These are phyloP conservation scores for Rhineura floridana DNA, from an alignment of 2,113 vertebrate species.

Conservation along the genomic window DNA sequence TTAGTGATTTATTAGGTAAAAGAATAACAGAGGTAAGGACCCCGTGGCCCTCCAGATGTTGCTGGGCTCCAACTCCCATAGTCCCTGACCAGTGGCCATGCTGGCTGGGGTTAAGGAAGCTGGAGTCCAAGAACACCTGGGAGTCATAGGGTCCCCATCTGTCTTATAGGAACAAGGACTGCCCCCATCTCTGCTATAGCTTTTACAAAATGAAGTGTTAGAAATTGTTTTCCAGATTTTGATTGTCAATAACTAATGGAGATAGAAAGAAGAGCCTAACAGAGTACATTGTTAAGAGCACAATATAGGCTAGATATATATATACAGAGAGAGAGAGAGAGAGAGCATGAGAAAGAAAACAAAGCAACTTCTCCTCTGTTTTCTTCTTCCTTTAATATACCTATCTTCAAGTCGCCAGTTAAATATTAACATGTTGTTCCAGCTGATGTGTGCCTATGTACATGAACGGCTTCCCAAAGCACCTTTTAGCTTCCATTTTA, in stretches of 20 bases:
- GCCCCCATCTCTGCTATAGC: no score
- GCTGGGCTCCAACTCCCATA: no score
- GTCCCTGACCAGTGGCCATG: no score
- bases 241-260: not conserved
- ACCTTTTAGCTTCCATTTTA: accelerated
- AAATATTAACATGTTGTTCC: not conserved
- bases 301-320: not conserved
- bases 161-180: no score
- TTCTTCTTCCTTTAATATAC: not conserved
- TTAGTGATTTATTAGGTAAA: no score
- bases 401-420: not conserved
- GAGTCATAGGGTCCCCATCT: no score
- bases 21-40: no score
- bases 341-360: not conserved
- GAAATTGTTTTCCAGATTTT: not conserved
- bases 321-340: not conserved
- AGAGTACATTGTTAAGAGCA: not conserved
- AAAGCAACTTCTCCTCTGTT: not conserved
- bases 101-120: no score
- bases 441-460: not conserved
- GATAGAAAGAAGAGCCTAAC: not conserved
- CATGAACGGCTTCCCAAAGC: accelerated
- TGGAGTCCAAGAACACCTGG: no score
- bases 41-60: no score
- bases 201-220: not conserved